Evolutionary conservation across 1,140 invertebrate genomes (phyloP).

Genomic region (Sycophila sp.): DNA sequence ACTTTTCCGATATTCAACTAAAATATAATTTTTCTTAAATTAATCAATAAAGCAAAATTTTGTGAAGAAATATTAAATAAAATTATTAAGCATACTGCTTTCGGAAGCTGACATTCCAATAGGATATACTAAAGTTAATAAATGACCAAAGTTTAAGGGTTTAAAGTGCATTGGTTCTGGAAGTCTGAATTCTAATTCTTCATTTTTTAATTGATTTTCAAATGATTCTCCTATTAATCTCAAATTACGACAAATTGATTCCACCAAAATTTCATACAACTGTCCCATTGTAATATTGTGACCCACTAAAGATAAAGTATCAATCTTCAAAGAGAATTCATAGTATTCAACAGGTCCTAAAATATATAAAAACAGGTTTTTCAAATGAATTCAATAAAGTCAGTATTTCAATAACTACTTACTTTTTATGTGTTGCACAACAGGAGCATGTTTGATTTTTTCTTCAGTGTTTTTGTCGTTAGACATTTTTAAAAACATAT

Average conservation of each 20-base stretch:
- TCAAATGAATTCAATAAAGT: constrained; percentile 1
- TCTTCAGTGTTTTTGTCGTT: constrained; percentile 54
- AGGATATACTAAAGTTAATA: constrained; percentile 78
- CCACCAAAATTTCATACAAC: constrained; percentile 77
- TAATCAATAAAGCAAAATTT: too few relatives aligned
- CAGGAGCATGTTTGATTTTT: constrained; percentile 60
- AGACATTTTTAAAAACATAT: constrained; percentile 64
- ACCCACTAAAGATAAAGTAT: constrained; percentile 77
- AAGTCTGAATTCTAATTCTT: constrained; percentile 45
- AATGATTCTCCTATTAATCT: constrained; percentile 72
- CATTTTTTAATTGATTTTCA: constrained; percentile 66
- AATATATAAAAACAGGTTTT: constrained; percentile 31
- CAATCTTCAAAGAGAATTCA: constrained; percentile 73
- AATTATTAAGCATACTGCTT: constrained; percentile 68
- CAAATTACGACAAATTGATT: constrained; percentile 76
- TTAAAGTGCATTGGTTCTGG: constrained; percentile 61
- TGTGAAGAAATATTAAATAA: constrained; percentile 40
- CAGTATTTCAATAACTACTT: constrained; percentile 38
- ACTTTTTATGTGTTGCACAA: constrained; percentile 67
- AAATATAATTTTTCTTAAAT: constrained; percentile 42
- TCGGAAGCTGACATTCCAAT: constrained; percentile 70
- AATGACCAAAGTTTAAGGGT: constrained; percentile 74
- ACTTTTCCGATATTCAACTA: constrained; percentile 71
- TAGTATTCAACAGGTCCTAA: constrained; percentile 60
- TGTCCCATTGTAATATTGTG: constrained; percentile 71